Base-by-base conservation (phyloP, 2,888 invertebrate genomes). In the Parnassius smintheus region DNA sequence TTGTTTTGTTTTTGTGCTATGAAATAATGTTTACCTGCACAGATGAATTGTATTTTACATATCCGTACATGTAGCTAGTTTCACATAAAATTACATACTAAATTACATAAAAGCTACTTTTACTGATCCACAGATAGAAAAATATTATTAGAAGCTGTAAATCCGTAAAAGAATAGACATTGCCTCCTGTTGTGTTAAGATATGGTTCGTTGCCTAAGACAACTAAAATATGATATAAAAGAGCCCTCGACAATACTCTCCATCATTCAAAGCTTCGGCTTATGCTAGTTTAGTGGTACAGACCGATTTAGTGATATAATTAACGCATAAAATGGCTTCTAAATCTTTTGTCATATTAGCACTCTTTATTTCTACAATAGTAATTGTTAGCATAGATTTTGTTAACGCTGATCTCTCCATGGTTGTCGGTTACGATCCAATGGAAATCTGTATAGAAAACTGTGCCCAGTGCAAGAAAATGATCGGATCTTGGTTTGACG, bases 401-500 rank as follows among this genome's bases (percentile, higher is more conserved):
- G 64, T 62, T 9, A 65, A 66, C 62, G 49, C 49, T 42, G 58
- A 62, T 1, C 58, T 54, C 7, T 53, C 62, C 9, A 62, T 58
- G 8, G 85, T 84, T 44, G 82, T 83, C 56, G 89, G 91, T 66
- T 92, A 92, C 77, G 93, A 93, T 70, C 80, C 85, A 1, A 81
- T 93, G 75, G 95, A 95, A 68, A 92, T 95, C 59, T 96, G 96
- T 85, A 94, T 96, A 66, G 94, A 96, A 72, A 97, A 97, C 85
- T 97, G 97, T 79, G 96, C 96, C 0, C 96, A 96, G 77, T 97
- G 97, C 86, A 96, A 96, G 85, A 96, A 95, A 83, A 96, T 96
- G 95, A 95, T 95, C 71, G 96, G 96, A 1, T 93, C 94, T 1
- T 96, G 95, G 87, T 97, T 97, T 85, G 95, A 96, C 75, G 96